Evolutionary conservation across 2,888 invertebrate species (phyloP).

Genomic region (Notodonta ziczac): DNA sequence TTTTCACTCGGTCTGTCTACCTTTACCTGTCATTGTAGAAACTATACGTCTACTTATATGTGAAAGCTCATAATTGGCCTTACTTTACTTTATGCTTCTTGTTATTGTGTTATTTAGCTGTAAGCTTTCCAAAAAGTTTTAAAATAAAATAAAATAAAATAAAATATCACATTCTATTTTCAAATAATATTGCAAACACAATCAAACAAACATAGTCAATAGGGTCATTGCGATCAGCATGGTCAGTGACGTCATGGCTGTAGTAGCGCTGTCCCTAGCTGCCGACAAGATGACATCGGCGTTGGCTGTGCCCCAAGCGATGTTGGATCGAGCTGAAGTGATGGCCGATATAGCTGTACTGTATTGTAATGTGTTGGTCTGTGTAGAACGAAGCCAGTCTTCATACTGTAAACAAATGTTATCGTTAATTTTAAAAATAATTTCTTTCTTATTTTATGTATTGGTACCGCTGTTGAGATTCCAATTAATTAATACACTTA

Average conservation of each 20-base stretch:
- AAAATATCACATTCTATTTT: conserved; percentile 5
- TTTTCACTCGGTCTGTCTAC: no score
- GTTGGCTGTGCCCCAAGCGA: conserved; percentile 67
- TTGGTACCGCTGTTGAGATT: no score
- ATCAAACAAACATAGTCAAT: conserved; percentile 32
- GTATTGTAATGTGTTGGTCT: conserved; percentile 53
- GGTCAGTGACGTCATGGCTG: conserved; percentile 45
- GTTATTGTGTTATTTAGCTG: no score
- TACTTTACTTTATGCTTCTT: no score
- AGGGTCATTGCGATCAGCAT: conserved; percentile 41
- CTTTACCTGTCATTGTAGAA: no score
- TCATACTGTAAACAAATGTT: conserved; percentile 54
- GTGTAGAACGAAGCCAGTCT: conserved; percentile 63
- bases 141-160: neutral
- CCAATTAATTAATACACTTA: no score
- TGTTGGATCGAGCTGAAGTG: conserved; percentile 60
- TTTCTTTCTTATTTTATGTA: no score
- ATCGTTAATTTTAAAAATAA: no score
- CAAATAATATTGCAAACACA: conserved; percentile 3
- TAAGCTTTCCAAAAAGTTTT: no score
- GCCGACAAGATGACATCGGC: conserved; percentile 61
- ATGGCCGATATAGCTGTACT: conserved; percentile 57
- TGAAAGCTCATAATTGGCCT: no score
- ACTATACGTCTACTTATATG: no score
- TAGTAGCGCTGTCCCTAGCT: conserved; percentile 51